Evolutionary conservation across 2,797 vertebrate genomes (phyloP).

Genomic region (Chiloscyllium punctatum): DNA sequence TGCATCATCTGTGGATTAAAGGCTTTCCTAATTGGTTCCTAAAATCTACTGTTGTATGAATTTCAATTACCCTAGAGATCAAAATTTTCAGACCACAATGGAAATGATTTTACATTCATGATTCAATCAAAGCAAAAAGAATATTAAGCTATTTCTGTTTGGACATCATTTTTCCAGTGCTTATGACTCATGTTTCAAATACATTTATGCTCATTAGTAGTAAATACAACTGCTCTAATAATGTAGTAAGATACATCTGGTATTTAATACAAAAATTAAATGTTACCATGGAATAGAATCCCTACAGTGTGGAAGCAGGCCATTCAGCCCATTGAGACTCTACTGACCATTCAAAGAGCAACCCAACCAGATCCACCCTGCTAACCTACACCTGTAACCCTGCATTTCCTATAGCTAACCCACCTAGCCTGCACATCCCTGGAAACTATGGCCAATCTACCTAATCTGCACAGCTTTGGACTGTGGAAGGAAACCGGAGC

Average conservation of each 20-base stretch:
- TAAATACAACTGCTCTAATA: neutral
- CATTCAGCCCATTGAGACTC: too few species aligned
- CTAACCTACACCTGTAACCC: too few species aligned
- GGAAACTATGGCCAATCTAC: too few species aligned
- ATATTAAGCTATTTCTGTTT: neutral
- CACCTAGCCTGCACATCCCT: too few species aligned
- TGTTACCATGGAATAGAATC: neutral
- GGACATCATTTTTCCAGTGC: neutral
- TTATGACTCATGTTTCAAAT: neutral
- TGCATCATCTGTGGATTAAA: neutral
- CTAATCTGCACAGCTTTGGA: too few species aligned
- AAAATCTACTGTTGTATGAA: neutral
- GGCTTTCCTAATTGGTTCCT: neutral
- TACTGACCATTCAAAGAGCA: too few species aligned
- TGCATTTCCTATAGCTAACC: too few species aligned
- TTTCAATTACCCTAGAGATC: neutral
- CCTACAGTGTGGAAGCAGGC: too few species aligned
- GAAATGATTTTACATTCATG: neutral
- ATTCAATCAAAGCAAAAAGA: neutral
- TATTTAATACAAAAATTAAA: neutral
- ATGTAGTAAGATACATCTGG: neutral
- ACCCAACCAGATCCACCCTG: too few species aligned
- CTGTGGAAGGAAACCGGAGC: too few species aligned
- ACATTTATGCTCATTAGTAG: neutral
- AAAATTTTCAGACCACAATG: neutral